Conservation (phyloP, 2,113 vertebrate genomes). For the Limnothrissa miodon region DNA sequence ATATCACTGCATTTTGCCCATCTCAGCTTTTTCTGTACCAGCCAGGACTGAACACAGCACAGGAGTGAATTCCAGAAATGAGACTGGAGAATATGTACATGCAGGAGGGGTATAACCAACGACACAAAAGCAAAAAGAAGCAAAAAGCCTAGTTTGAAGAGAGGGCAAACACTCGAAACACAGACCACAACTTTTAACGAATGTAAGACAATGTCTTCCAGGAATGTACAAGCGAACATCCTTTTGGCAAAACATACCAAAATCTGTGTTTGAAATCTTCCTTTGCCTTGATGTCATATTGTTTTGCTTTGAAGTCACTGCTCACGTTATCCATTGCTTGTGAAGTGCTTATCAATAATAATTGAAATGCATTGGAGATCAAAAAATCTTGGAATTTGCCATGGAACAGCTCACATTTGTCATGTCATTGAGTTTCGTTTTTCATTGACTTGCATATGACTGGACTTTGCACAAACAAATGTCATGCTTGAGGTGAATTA, state of each 20-base stretch:
- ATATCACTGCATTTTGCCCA: neutral
- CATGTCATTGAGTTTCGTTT: neutral
- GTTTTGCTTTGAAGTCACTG: neutral
- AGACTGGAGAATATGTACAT: neutral
- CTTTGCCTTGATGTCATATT: neutral
- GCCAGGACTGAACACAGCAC: neutral
- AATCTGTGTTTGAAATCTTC: neutral
- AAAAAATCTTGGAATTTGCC: neutral
- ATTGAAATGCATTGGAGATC: neutral
- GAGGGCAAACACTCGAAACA: neutral
- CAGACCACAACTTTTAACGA: neutral
- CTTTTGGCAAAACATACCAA: neutral
- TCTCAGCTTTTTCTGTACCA: neutral
- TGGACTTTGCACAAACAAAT: neutral
- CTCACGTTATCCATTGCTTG: neutral
- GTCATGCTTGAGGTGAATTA: neutral
- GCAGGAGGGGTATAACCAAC: neutral
- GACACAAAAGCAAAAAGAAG: neutral
- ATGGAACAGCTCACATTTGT: neutral
- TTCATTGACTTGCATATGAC: neutral
- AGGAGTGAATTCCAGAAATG: neutral
- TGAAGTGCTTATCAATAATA: neutral
- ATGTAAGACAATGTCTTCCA: neutral
- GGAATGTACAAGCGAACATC: neutral
- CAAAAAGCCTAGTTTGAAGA: neutral